Base-by-base conservation (phyloP, 1,140 invertebrate genomes). In the Ectropis grisescens region DNA sequence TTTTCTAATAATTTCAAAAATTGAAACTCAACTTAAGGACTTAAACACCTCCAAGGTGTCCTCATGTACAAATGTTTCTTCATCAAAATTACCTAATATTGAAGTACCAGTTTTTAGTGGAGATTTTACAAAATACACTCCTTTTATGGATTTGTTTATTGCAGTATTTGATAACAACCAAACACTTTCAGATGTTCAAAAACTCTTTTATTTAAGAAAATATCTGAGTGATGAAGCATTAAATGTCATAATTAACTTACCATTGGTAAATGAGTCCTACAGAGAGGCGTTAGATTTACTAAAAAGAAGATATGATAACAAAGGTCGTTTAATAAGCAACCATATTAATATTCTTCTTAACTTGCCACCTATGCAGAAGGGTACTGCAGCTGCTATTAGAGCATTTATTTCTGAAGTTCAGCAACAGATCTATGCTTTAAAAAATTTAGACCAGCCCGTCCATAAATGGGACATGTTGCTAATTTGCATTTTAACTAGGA, bases 391-490 rank as follows among this genome's bases (percentile, higher is more conserved):
- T 2, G 44, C 53, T 9, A 49, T 52, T 39, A 33, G 48, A 14
- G 16, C 34, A 6, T 44, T 52, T 30, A 24, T 48, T 7, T 48
- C 41, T 4, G 24, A 43, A 35, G 14, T 46, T 3, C 36, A 51
- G 14, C 48, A 57, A 32, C 41, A 57, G 29, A 14, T 52, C 12
- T 37, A 40, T 42, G 53, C 49, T 13, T 25, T 47, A 47, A 47
- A 47, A n/a, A 53, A 58, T 30, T 38, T 58, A 15, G 27, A 41
- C 5, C 32, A 47, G 32, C 46, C 45, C 2, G 8, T 45, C 28
- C 29, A 47, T 26, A 36, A 40, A 10, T 52, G 42, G 45, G 46
- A 53, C 25, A 44, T 49, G 42, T 15, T 53, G n/a, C 22, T 57
- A 9, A 40, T 47, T 16, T 42, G 26, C 6, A 37, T 46, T 13